These are phyloP conservation scores for Gonatopus flavifemur DNA, from an alignment of 1,140 invertebrate genomes.

Conservation along the genomic window DNA sequence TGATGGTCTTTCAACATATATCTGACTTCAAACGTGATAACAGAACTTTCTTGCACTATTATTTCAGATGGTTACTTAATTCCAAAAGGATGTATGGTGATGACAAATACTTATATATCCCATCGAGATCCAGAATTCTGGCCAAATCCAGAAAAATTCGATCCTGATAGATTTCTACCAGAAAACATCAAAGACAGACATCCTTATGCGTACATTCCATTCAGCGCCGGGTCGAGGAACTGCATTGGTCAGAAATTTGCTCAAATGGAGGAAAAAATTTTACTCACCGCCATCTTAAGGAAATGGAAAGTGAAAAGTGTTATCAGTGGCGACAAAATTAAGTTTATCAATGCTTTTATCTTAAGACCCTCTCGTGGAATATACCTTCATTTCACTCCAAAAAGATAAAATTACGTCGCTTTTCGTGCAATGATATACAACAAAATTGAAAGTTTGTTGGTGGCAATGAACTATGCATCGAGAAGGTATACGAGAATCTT, in stretches of 20 bases:
- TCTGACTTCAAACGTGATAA: too few relatives aligned
- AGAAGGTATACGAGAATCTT: too few relatives aligned
- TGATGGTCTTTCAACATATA: too few relatives aligned
- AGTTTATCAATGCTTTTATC: slow-evolving; percentile 31
- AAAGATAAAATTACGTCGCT: slow-evolving; percentile 12
- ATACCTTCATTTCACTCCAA: slow-evolving; percentile 21
- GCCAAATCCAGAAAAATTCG: slow-evolving; percentile 71
- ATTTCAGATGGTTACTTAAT: slow-evolving; percentile 33
- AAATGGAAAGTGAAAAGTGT: slow-evolving; percentile 59
- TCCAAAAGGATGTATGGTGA: slow-evolving; percentile 48
- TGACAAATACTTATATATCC: slow-evolving; percentile 58
- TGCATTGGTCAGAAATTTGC: slow-evolving; percentile 49
- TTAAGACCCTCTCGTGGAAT: slow-evolving; percentile 34
- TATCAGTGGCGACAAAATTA: slow-evolving; percentile 37
- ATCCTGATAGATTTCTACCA: slow-evolving; percentile 60
- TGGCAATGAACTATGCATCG: too few relatives aligned
- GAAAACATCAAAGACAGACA: slow-evolving; percentile 58
- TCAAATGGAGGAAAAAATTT: slow-evolving; percentile 61
- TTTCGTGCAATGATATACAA: not conserved
- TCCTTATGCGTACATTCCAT: slow-evolving; percentile 63
- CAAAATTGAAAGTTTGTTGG: too few relatives aligned
- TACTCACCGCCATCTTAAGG: slow-evolving; percentile 58
- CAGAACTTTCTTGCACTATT: too few relatives aligned
- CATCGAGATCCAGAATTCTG: slow-evolving; percentile 59
- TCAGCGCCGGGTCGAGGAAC: slow-evolving; percentile 37